Evolutionary conservation across 2,113 vertebrate genomes (phyloP).

Genomic region (Pituophis catenifer): DNA sequence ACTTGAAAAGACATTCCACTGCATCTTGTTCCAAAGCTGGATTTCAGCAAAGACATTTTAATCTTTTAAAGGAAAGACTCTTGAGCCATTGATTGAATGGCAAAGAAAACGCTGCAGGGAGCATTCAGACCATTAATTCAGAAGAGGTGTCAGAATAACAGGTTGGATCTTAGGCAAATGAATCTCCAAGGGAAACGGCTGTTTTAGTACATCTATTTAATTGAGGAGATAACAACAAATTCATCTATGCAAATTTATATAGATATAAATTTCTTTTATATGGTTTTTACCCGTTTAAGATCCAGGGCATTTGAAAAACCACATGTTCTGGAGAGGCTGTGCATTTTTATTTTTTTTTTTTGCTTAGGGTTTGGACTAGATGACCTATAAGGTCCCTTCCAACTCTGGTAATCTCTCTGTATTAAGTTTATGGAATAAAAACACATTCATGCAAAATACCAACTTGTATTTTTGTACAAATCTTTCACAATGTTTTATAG

Average conservation of each 20-base stretch:
- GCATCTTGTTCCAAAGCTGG: neutral
- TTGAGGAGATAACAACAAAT: neutral
- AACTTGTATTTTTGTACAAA: neutral
- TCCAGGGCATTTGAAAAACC: neutral
- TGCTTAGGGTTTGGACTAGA: neutral
- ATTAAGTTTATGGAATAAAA: neutral
- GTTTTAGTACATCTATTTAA: neutral
- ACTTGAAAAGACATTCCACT: neutral
- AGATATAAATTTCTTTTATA: neutral
- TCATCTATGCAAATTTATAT: neutral
- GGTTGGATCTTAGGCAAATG: fast-evolving
- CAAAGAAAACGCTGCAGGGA: neutral
- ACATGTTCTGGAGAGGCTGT: neutral
- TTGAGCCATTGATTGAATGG: neutral
- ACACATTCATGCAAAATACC: neutral
- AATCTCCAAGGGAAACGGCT: neutral
- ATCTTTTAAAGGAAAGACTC: neutral
- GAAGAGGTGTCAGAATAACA: neutral
- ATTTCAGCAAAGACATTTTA: slow-evolving; percentile 1
- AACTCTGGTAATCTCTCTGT: too few species aligned
- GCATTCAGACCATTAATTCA: neutral
- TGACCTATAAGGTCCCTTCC: too few species aligned
- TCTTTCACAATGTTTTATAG: neutral
- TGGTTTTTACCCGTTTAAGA: neutral
- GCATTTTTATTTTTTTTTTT: too few species aligned